phyloP scores from a whole-genome alignment of 2,113 vertebrate genomes.

The Nibea coibor region DNA sequence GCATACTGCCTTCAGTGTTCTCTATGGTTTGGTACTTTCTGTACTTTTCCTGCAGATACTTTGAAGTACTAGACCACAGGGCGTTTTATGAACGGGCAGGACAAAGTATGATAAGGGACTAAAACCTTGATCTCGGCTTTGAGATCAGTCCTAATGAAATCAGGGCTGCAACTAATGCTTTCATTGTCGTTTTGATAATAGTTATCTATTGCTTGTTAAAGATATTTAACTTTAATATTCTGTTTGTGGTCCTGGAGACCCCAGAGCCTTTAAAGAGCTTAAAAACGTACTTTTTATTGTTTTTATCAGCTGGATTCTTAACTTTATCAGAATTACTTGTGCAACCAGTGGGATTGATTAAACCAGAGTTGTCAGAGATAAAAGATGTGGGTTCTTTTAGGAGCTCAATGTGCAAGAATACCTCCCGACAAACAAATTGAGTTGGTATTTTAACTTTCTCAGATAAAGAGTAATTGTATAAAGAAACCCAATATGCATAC shows the following conservation, averaged over 20 bases:
- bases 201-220: not conserved
- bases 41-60: conserved; percentile 18
- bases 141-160: not conserved
- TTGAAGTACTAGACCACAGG: not conserved
- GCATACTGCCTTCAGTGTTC: not conserved
- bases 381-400: too few relatives aligned
- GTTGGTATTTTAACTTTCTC: too few relatives aligned
- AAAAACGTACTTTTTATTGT: not conserved
- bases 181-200: not conserved
- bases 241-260: not conserved
- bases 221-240: not conserved
- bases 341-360: too few relatives aligned
- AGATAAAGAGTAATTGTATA: too few relatives aligned
- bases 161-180: not conserved
- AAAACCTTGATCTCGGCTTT: not conserved
- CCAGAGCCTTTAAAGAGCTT: not conserved
- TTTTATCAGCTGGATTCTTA: too few relatives aligned
- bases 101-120: not conserved
- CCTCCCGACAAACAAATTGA: too few relatives aligned
- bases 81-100: not conserved
- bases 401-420: too few relatives aligned
- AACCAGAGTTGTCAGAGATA: too few relatives aligned
- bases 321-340: too few relatives aligned
- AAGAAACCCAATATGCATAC: too few relatives aligned
- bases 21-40: not conserved